Percentiles rank a stretch among this genome's conserved stretches.
These are phyloP conservation scores for Teleogryllus occipitalis DNA, from an alignment of 1,140 invertebrate genomes.

Conservation along the genomic window DNA sequence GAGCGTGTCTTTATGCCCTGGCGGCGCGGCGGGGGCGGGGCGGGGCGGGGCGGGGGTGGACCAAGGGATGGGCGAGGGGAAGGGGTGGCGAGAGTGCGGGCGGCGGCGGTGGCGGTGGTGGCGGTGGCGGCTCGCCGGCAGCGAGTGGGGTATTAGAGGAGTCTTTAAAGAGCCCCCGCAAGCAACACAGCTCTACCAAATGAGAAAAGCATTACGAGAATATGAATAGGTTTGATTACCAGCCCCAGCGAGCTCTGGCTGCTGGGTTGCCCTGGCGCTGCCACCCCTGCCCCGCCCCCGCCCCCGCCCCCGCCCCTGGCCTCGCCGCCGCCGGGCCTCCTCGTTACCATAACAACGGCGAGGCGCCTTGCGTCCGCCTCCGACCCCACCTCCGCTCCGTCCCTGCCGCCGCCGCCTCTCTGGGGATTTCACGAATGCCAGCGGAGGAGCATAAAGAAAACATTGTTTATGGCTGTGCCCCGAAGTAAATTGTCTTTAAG, in stretches of 20 bases:
- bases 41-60: too few species aligned
- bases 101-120: background rate
- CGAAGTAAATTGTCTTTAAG: constrained; percentile 5
- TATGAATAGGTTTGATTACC: constrained; percentile 27
- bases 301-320: background rate
- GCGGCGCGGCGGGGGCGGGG: too few species aligned
- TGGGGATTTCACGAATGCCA: background rate
- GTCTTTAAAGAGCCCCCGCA: constrained; percentile 19
- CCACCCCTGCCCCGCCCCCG: too few species aligned
- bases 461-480: background rate
- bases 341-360: background rate
- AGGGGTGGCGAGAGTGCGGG: too few species aligned
- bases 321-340: background rate
- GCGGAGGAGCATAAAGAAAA: background rate
- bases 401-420: background rate
- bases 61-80: too few species aligned
- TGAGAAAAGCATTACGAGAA: constrained; percentile 27
- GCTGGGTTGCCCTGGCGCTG: too few species aligned
- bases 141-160: constrained; percentile 10
- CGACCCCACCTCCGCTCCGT: too few species aligned
- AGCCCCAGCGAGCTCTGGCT: background rate
- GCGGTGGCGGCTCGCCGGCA: too few species aligned
- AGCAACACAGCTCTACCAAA: constrained; percentile 22
- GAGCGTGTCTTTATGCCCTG: too few species aligned
- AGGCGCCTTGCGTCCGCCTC: background rate